Conservation (phyloP, 64 coral and sea anemone species). For the Montipora foliosa region DNA sequence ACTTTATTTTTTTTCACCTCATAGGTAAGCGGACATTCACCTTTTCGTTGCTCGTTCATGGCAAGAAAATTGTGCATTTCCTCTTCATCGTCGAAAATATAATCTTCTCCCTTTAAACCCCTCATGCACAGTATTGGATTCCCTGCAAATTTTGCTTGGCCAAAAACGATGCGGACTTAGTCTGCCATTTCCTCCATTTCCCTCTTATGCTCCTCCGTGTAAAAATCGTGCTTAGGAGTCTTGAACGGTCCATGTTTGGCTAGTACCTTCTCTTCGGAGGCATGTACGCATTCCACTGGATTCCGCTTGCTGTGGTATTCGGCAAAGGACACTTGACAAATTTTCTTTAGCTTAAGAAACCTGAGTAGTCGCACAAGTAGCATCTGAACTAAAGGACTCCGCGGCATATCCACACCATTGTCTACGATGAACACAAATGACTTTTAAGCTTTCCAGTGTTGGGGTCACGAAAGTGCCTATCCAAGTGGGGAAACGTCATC, state of each 20-base stretch:
- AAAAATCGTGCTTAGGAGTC: not conserved
- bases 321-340: conserved; percentile 11
- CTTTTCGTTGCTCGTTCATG: not conserved
- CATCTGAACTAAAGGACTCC: too few relatives aligned
- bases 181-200: conserved; percentile 41
- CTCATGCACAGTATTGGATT: not conserved
- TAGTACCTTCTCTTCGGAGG: not conserved
- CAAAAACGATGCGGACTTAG: not conserved
- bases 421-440: too few relatives aligned
- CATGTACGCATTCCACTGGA: not conserved
- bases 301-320: conserved; percentile 41
- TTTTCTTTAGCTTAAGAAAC: not conserved
- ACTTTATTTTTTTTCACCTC: not conserved
- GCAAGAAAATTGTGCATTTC: not conserved
- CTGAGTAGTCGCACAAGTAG: conserved; percentile 15
- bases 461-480: too few relatives aligned
- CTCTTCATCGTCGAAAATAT: too few relatives aligned
- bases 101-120: not conserved
- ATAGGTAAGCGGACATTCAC: not conserved
- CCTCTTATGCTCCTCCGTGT: not conserved
- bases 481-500: too few relatives aligned
- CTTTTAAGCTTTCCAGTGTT: too few relatives aligned
- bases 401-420: too few relatives aligned
- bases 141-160: not conserved
- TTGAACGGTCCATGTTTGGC: not conserved